These are phyloP conservation scores for Philopedon plagiatum DNA, from an alignment of 2,888 invertebrate species.

Conservation along the genomic window DNA sequence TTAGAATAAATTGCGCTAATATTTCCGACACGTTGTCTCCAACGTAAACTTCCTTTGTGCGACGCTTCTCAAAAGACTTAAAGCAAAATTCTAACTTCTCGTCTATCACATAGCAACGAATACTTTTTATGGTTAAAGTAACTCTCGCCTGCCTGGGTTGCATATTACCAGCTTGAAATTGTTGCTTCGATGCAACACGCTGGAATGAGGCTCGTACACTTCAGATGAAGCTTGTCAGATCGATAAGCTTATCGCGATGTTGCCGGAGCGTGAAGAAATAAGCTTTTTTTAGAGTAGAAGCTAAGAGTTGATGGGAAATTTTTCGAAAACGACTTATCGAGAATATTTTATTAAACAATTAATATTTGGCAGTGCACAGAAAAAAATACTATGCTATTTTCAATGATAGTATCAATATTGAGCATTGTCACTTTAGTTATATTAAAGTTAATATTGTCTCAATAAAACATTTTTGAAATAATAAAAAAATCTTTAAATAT, in stretches of 20 bases:
- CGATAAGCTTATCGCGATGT: slow-evolving; percentile 30
- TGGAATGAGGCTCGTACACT: slow-evolving; percentile 39
- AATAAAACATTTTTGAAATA: no score
- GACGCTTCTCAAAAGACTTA: background rate
- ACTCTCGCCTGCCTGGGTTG: slow-evolving; percentile 26
- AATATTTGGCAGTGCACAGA: no score
- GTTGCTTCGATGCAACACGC: slow-evolving; percentile 49
- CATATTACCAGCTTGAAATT: slow-evolving; percentile 42
- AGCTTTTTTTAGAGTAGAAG: background rate
- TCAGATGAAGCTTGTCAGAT: slow-evolving; percentile 36
- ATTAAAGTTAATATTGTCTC: no score
- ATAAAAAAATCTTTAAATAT: no score
- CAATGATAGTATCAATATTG: no score
- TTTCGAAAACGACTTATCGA: no score
- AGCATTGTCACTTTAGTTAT: no score
- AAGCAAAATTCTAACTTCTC: background rate
- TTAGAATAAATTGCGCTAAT: no score
- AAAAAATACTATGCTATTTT: no score
- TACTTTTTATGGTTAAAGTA: slow-evolving; percentile 21
- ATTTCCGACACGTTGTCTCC: no score
- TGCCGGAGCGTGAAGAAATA: background rate
- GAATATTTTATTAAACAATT: no score
- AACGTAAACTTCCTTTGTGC: background rate
- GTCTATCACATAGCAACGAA: background rate
- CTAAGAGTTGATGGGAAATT: no score